Conservation (phyloP, 2,113 vertebrate genomes). For the Cyphomyrus plagiostoma region DNA sequence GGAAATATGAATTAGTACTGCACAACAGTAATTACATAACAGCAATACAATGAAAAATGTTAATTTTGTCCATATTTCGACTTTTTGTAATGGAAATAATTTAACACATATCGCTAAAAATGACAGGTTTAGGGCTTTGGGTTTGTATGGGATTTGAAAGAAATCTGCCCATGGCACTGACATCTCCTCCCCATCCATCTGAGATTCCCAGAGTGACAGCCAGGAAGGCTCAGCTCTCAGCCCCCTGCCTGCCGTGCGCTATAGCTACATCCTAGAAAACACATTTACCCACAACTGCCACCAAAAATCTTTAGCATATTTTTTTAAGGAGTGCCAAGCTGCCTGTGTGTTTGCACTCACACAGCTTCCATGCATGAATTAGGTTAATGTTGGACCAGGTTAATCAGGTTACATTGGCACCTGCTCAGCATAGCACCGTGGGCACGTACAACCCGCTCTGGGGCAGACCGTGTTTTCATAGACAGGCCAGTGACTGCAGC, state of each 20-base stretch:
- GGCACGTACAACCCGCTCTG: constrained; percentile 34
- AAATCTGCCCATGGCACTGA: background rate
- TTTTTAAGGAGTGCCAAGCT: background rate
- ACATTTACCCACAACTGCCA: background rate
- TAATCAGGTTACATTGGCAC: background rate
- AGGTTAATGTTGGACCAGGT: background rate
- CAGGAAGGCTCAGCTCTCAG: background rate
- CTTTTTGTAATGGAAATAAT: background rate
- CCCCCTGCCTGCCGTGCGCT: background rate
- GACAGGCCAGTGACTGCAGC: constrained; percentile 38
- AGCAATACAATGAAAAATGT: background rate
- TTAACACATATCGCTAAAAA: background rate
- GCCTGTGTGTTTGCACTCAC: background rate
- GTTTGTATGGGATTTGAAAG: background rate
- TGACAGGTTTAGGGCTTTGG: background rate
- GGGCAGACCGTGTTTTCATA: constrained; percentile 39
- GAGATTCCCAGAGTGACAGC: background rate
- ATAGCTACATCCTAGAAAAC: background rate
- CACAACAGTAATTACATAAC: background rate
- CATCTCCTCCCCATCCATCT: background rate
- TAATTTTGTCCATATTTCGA: background rate
- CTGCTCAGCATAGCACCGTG: constrained; percentile 15
- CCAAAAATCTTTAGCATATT: background rate
- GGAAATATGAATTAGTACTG: background rate
- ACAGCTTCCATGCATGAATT: constrained; percentile 19